Conservation (phyloP, 2,888 invertebrate species). For the Eurytoma adleriae region DNA sequence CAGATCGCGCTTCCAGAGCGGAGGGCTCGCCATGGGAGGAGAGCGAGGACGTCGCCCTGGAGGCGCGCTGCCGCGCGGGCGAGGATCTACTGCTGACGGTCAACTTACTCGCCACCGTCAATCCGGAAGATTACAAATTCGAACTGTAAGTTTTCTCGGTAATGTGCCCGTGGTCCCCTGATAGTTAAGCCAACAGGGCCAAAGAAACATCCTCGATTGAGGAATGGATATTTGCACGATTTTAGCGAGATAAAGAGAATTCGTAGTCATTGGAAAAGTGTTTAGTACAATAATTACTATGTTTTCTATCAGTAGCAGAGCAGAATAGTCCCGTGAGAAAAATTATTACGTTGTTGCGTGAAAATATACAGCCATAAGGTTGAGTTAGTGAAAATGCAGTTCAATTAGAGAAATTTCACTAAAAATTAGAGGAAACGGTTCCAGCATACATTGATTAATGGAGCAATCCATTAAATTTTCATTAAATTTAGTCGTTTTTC, state of each 20-base stretch:
- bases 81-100: conserved; percentile 68
- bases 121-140: conserved; percentile 66
- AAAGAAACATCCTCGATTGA: conserved; percentile 8
- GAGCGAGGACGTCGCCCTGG: conserved; percentile 65
- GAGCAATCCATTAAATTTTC: no score
- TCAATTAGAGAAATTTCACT: no score
- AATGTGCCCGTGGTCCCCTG: background rate
- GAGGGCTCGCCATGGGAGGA: conserved; percentile 70
- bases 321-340: no score
- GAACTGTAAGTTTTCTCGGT: conserved; percentile 67
- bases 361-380: no score
- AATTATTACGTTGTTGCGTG: no score
- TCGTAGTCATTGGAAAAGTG: background rate
- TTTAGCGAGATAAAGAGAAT: background rate
- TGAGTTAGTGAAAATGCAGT: background rate
- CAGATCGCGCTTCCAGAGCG: conserved; percentile 63
- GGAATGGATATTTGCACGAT: background rate
- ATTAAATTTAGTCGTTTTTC: no score
- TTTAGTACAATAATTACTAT: background rate
- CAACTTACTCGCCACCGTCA: conserved; percentile 64
- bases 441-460: no score
- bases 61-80: conserved; percentile 63
- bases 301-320: no score
- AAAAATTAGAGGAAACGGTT: no score
- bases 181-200: background rate